Percentiles rank a stretch among this genome's conserved stretches.
Evolutionary conservation across 2,797 vertebrate genomes (phyloP).

Genomic region (Mormyrops attenuatus): DNA sequence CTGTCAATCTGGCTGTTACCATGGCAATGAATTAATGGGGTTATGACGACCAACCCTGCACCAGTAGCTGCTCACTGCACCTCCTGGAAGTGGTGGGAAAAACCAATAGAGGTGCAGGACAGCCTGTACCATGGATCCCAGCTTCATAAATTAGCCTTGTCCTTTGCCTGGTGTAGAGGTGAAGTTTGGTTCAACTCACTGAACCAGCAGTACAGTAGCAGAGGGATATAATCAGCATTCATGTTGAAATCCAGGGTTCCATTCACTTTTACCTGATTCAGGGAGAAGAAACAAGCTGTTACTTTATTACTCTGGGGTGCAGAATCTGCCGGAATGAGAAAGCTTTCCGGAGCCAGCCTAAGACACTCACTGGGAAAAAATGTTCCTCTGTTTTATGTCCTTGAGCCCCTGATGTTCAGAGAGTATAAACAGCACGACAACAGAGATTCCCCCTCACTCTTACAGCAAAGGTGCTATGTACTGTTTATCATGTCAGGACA

Average conservation of each 20-base stretch:
- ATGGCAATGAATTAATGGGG: conserved; percentile 5
- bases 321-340: not conserved
- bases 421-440: not conserved
- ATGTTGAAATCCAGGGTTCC: not conserved
- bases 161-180: not conserved
- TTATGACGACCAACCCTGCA: not conserved
- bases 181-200: not conserved
- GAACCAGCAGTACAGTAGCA: not conserved
- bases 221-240: not conserved
- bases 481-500: not conserved
- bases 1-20: conserved; percentile 19
- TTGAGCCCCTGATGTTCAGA: not conserved
- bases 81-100: conserved; percentile 19
- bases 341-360: not conserved
- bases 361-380: not conserved
- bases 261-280: not conserved
- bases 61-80: not conserved
- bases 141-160: not conserved
- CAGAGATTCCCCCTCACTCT: not conserved
- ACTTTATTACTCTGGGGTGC: not conserved
- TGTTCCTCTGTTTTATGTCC: conserved; percentile 3
- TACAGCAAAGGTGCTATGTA: not conserved
- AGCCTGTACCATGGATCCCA: not conserved
- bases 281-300: not conserved
- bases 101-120: conserved; percentile 12